A percentile compares a stretch with the other conserved stretches of the same genome.
Evolutionary conservation across 2,888 invertebrate genomes (phyloP).

Genomic region (Phrixothrix hirtus): DNA sequence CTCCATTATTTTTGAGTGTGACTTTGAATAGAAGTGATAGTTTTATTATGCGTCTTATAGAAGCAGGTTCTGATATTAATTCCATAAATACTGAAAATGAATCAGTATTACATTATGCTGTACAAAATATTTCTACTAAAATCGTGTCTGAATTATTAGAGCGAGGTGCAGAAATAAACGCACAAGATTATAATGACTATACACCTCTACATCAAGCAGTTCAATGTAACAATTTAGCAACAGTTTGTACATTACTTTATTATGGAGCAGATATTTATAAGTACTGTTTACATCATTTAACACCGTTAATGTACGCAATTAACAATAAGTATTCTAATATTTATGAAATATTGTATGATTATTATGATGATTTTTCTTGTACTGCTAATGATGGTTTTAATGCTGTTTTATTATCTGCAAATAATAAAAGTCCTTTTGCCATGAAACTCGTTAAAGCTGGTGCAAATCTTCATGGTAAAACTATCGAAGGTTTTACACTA

Average conservation of each 20-base stretch:
- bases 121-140: slow-evolving; percentile 25
- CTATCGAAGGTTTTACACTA: slow-evolving; percentile 15
- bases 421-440: slow-evolving; percentile 33
- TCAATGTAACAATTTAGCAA: slow-evolving; percentile 31
- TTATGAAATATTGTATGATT: slow-evolving; percentile 37
- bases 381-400: slow-evolving; percentile 32
- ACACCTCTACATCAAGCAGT: slow-evolving; percentile 43
- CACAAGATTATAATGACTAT: slow-evolving; percentile 35
- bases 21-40: slow-evolving; percentile 20
- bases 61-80: slow-evolving; percentile 40
- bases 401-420: slow-evolving; percentile 36
- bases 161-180: slow-evolving; percentile 41
- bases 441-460: slow-evolving; percentile 39
- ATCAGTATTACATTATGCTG: slow-evolving; percentile 42
- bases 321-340: slow-evolving; percentile 29
- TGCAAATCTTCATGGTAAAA: slow-evolving; percentile 36
- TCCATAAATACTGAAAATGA: slow-evolving; percentile 34
- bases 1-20: slow-evolving; percentile 29
- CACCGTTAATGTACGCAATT: slow-evolving; percentile 42
- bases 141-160: slow-evolving; percentile 37
- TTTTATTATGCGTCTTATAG: slow-evolving; percentile 35
- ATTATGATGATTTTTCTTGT: slow-evolving; percentile 38
- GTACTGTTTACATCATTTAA: slow-evolving; percentile 25
- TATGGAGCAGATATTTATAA: slow-evolving; percentile 41
- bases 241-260: slow-evolving; percentile 43